Conservation (phyloP, 2,113 vertebrate genomes). For the Dicaeum eximium region DNA sequence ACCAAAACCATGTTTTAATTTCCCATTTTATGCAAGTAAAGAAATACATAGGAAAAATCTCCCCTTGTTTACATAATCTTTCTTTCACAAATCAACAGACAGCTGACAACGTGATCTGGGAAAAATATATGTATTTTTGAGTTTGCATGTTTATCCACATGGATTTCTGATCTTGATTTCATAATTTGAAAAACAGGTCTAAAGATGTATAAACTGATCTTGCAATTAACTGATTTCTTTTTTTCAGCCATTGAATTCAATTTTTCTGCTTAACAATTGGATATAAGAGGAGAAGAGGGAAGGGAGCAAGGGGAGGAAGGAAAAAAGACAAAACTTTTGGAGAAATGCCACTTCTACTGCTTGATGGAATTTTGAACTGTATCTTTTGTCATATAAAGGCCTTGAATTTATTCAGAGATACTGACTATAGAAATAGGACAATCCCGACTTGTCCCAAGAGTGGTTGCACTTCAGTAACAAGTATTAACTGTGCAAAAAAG, state of each 20-base stretch:
- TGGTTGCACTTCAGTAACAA: not conserved
- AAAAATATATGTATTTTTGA: not conserved
- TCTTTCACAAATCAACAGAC: not conserved
- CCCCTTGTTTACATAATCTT: not conserved
- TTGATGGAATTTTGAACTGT: not conserved
- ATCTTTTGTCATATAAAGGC: not conserved
- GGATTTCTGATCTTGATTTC: not conserved
- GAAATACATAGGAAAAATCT: not conserved
- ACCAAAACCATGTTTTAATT: not conserved
- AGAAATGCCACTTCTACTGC: not conserved
- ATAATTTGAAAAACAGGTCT: not conserved
- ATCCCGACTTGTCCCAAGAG: not conserved
- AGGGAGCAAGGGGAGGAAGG: not conserved
- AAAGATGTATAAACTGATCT: not conserved
- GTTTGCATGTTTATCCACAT: not conserved
- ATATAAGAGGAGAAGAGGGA: not conserved
- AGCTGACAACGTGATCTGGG: not conserved
- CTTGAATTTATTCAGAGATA: not conserved
- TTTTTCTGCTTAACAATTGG: not conserved
- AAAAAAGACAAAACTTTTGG: not conserved
- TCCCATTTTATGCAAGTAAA: not conserved
- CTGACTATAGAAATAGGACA: not conserved
- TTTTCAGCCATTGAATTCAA: not conserved
- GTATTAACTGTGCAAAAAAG: not conserved
- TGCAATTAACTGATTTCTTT: not conserved